Evolutionary conservation across 1,140 invertebrate genomes (phyloP), one percentile per base, ranked within the genome.

Genomic region (Manduca sexta): DNA sequence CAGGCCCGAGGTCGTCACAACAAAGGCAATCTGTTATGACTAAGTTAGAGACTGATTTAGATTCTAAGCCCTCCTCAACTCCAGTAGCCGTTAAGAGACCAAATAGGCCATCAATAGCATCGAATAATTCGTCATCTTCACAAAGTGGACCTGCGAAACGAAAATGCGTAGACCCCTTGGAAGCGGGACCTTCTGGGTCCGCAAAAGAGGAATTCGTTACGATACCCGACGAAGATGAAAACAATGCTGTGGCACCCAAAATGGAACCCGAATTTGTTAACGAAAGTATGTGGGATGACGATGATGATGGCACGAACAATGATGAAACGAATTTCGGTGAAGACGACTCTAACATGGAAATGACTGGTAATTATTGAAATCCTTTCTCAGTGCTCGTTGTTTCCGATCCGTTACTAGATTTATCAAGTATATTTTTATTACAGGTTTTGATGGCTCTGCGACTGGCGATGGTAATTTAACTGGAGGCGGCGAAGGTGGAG

Each of bases 31-130:
- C 85, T 73, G 71, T 86, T 69, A 84, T 82, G 82, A 87, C 83
- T 85, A 80, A 84, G 74, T 66, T 82, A 82, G 86, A 87, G 86
- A 87, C 86, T 87, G 86, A 87, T 77, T 77, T 87, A 87, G 86
- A 87, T 82, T 67, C 72, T 87, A 87, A 86, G 86, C 80, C 81
- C 76, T 80, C 80, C 75, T 78, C 74, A 74, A 86, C 82, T 79
- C 82, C 84, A 78, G 79, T 87, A 87, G 84, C 86, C 71, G 77
- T 87, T 84, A 87, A 87, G 77, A 67, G 86, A 86, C 82, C 86
- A 81, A 87, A 86, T 85, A 86, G 86, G 78, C 86, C 86, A 73
- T 86, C 86, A 74, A 84, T 86, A 79, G 83, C 84, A 76, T 85
- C 86, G 66, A 86, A 83, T 75, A 87, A 87, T 74, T 84, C 84